Evolutionary conservation across 2,113 vertebrate genomes (phyloP).

Genomic region (Zosterops borbonicus): DNA sequence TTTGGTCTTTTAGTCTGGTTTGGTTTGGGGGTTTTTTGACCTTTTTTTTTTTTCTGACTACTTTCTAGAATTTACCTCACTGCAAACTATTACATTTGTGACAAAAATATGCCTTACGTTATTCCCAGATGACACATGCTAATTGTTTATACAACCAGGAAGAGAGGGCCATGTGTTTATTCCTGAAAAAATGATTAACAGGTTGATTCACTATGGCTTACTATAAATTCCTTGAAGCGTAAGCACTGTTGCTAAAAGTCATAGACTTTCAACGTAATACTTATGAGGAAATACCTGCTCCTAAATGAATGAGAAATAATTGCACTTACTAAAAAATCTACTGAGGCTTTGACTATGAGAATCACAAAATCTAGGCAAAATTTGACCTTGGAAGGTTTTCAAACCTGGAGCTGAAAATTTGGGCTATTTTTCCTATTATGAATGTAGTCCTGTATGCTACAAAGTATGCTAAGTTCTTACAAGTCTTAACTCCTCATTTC

Average conservation of each 20-base stretch:
- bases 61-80: not conserved
- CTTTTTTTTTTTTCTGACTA: no score
- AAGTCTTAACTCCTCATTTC: not conserved
- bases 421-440: not conserved
- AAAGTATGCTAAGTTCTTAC: not conserved
- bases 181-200: not conserved
- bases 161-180: not conserved
- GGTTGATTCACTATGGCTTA: not conserved
- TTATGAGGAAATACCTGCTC: not conserved
- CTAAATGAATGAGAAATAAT: not conserved
- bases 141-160: not conserved
- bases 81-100: not conserved
- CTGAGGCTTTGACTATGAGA: not conserved
- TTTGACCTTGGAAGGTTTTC: not conserved
- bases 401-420: not conserved
- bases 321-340: not conserved
- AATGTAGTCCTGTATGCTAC: not conserved
- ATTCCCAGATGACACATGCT: not conserved
- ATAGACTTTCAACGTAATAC: not conserved
- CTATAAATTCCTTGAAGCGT: not conserved
- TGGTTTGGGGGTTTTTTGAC: not conserved
- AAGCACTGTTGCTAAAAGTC: not conserved
- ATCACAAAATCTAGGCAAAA: not conserved
- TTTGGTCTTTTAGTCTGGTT: fast-evolving
- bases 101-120: not conserved